These are phyloP conservation scores for Eupithecia exiguata DNA, from an alignment of 2,888 invertebrate species.

Conservation along the genomic window DNA sequence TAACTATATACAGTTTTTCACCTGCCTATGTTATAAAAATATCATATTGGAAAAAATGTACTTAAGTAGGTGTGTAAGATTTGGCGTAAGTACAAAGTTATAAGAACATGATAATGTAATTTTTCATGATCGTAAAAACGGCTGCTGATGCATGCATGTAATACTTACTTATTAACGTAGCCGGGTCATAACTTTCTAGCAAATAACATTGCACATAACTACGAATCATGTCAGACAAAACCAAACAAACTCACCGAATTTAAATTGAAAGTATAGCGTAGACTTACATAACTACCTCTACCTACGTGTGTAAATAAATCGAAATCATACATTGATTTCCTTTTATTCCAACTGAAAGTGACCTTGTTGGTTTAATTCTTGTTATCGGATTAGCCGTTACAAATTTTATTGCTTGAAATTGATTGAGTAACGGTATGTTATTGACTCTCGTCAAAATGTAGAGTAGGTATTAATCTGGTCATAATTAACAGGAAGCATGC, in stretches of 20 bases:
- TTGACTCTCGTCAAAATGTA: slow-evolving; percentile 37
- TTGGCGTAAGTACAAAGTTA: neutral
- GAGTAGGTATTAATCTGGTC: slow-evolving; percentile 32
- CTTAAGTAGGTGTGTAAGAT: neutral
- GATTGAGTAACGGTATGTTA: slow-evolving; percentile 41
- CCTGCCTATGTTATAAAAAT: neutral
- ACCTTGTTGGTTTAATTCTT: slow-evolving; percentile 33
- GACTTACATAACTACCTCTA: neutral
- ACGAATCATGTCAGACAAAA: neutral
- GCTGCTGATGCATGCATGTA: neutral
- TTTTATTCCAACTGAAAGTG: slow-evolving; percentile 2
- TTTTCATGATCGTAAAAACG: neutral
- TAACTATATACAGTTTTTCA: neutral
- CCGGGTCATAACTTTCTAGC: neutral
- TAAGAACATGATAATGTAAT: neutral
- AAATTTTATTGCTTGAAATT: slow-evolving; percentile 33
- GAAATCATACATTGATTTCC: slow-evolving; percentile 12
- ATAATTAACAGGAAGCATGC: slow-evolving; percentile 40
- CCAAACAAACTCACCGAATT: neutral
- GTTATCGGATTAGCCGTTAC: slow-evolving; percentile 29
- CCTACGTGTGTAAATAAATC: neutral
- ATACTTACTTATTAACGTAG: too few relatives aligned
- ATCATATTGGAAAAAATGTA: neutral
- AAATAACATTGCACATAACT: neutral
- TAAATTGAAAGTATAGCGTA: neutral